Evolutionary conservation across 2,113 vertebrate genomes (phyloP), one percentile per base, ranked within the genome.

Genomic region (Sclerurus mexicanus): DNA sequence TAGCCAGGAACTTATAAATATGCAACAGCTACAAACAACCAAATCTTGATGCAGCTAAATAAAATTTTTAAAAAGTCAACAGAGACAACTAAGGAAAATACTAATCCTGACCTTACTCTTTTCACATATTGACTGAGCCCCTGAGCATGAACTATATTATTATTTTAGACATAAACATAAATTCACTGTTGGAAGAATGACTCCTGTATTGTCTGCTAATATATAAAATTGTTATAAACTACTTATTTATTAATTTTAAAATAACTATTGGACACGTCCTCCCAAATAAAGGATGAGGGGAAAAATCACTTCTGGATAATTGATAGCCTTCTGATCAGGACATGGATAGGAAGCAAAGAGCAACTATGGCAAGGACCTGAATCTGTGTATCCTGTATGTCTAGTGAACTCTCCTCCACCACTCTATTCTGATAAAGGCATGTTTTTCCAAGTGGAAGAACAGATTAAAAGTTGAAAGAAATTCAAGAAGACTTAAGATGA

Each of bases 1-100:
- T 76, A 82, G 58, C 35, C 53, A 85, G 52, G 22, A 87, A 75
- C 52, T 87, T 69, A 67, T 50, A 94, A 80, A 93, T 71, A 85
- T 74, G 71, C 44, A 89, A 39, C 25, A 82, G 20, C 52, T 56
- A 75, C 87, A 91, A 84, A 44, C 23, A 71, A 81, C 12, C 7
- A 82, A 78, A 78, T 77, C 27, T 77, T 81, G 21, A 67, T 74
- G 35, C 39, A 86, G 55, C 12, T 88, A 92, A 88, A 86, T 68
- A 75, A 79, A 83, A 63, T 31, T 85, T 92, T 87, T 49, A 22
- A 89, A 59, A 92, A 87, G 6, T 15, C 76, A 75, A 55, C 33
- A 85, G 56, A 87, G 37, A 85, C 22, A 90, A 27, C 58, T 56
- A 76, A 80, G 53, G 37, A 85, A 94, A 88, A 74, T 42, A 66